Base-by-base conservation (phyloP, 2,888 invertebrate genomes). In the Cantharis nigra region DNA sequence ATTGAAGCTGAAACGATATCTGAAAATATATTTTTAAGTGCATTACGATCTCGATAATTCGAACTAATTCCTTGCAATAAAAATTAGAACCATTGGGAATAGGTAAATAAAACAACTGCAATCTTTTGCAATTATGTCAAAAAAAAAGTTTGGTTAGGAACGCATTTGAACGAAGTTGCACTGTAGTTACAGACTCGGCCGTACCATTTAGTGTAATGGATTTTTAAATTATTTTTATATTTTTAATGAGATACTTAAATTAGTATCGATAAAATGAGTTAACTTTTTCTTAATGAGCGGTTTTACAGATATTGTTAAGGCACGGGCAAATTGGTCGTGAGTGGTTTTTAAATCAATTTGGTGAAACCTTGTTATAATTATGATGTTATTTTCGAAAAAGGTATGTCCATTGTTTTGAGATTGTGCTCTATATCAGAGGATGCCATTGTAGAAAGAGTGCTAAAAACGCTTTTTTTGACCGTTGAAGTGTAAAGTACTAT, bases 1-100 rank as follows among this genome's bases (percentile, higher is more conserved):
- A 76, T 72, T 70, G 72, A 76, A 73, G 63, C 26, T 63, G 30
- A 63, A 70, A 28, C 28, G 18, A 69, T 70, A 33, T 16, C 63
- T 69, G 67, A 23, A 63, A 64, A 23, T 30, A 73, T 67, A 23
- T 67, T 67, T 23, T 67, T n/a, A 67, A 67, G n/a, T 49, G n/a
- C 49, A 49, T 7, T 49, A 49, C n/a, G 49, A n/a, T 49, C n/a
- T 49, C 49, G n/a, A 49, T 49, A 49, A 49, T n/a, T 49, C n/a
- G 49, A 49, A 49, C 49, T n/a, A 49, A n/a, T 49, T 49, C 49
- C n/a, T 49, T n/a, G 49, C n/a, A 49, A 49, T 49, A 49, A 49
- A 49, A 49, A 49, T 3, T 49, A 49, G n/a, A 49, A 1, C n/a
- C n/a, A 49, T 49, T n/a, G n/a, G 7, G 10, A 5, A n/a, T 49